phyloP scores from a whole-genome alignment of 2,113 vertebrate genomes.

The Chloroceryle aenea region DNA sequence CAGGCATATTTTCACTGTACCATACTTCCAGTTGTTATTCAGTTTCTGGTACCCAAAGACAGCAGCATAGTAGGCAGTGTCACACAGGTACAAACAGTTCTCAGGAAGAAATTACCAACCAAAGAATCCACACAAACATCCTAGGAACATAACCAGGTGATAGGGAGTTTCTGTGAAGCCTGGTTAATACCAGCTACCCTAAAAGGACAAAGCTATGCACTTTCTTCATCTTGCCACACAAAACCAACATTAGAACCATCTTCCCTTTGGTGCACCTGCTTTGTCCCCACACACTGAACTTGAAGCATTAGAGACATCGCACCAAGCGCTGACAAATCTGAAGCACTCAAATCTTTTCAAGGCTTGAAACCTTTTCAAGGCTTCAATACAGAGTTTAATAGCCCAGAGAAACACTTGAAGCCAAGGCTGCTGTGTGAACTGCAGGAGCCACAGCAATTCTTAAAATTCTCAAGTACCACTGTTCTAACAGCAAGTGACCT shows the following conservation, averaged over 20 bases:
- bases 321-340: fast-evolving
- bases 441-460: not conserved
- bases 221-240: not conserved
- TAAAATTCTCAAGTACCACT: not conserved
- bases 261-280: not conserved
- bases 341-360: not conserved
- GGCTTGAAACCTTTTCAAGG: not conserved
- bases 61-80: fast-evolving
- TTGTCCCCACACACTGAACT: not conserved
- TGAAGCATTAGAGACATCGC: not conserved
- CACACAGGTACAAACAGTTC: not conserved
- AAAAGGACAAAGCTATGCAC: not conserved
- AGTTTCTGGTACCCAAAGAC: not conserved
- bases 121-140: not conserved
- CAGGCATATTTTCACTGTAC: not conserved
- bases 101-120: not conserved
- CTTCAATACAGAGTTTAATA: not conserved
- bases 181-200: not conserved
- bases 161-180: not conserved
- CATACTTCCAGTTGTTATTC: not conserved
- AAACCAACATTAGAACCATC: not conserved
- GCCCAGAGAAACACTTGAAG: not conserved
- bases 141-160: not conserved
- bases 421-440: not conserved
- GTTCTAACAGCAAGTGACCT: not conserved